Base-by-base conservation (phyloP, 1,140 invertebrate species). In the Microvelia longipes region DNA sequence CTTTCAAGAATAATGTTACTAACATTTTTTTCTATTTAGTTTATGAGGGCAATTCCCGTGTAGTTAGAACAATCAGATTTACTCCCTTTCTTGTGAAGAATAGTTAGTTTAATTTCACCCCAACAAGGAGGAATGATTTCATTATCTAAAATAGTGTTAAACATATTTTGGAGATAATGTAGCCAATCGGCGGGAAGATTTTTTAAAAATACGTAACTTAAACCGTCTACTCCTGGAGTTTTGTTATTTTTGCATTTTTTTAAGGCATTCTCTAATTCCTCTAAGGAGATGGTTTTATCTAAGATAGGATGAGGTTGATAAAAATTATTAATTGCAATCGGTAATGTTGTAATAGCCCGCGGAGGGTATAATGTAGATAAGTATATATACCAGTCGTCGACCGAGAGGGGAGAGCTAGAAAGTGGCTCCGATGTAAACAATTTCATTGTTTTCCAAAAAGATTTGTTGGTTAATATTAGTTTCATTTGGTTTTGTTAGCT, bases 11-110 rank as follows among this genome's bases (percentile, higher is more conserved):
- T n/a, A 14, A 76, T 71, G 1, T 26, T 27, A 1, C 73, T 74
- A 60, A 76, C 75, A 1, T 75, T 25, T 70, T 77, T 77, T 2
- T 72, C 64, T 14, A 63, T 66, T 26, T 65, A 69, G 63, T 75
- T 76, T 0, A 77, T n/a, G 1, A 76, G 69, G 0, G 74, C 71
- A 13, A 77, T 77, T 0, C 66, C 68, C 29, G 74, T 29, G 63
- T 75, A 76, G 60, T 76, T 76, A 19, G 29, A n/a, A 19, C 75
- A 74, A 26, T 71, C 63, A 24, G 15, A 15, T 50, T 29, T 68
- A 35, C 71, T 70, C 25, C 73, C 73, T 50, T 74, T 74, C 64
- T 71, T 74, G 64, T 67, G 19, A 5, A 50, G 19, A 5, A 50
- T 50, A 11, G 35, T 50, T 5, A 50, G 35, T 11, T 5, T 50